phyloP scores from a whole-genome alignment of 2,888 invertebrate species.

The Osmoderma eremita region DNA sequence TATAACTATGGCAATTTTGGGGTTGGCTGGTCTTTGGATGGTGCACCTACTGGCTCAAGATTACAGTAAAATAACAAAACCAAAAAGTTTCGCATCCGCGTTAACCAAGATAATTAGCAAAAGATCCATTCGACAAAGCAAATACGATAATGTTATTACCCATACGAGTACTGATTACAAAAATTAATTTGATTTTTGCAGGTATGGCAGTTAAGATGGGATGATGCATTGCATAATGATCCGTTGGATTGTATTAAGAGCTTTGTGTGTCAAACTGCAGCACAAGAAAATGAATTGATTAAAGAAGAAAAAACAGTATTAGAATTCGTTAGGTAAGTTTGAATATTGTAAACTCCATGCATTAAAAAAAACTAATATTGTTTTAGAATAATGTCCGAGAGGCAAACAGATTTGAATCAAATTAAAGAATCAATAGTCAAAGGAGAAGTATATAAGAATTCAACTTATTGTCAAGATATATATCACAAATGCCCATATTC shows the following conservation, averaged over 20 bases:
- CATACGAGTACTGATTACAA: neutral
- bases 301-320: conserved; percentile 57
- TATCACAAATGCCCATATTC: conserved; percentile 60
- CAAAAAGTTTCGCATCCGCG: neutral
- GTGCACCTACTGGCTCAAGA: conserved; percentile 64
- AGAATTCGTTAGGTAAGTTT: conserved; percentile 55
- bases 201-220: conserved; percentile 54
- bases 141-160: neutral
- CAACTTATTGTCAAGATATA: conserved; percentile 55
- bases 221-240: conserved; percentile 59
- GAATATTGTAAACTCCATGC: neutral
- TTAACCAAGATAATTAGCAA: conserved; percentile 37
- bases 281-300: conserved; percentile 51
- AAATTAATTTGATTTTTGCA: conserved; percentile 13
- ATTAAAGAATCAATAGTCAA: conserved; percentile 52
- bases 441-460: conserved; percentile 52
- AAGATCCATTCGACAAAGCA: conserved; percentile 28
- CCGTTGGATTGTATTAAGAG: conserved; percentile 64
- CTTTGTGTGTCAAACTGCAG: conserved; percentile 63
- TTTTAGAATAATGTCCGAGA: no score
- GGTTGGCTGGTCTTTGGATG: conserved; percentile 65
- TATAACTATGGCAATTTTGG: conserved; percentile 61
- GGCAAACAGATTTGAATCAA: no score
- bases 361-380: neutral
- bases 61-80: conserved; percentile 58